Conservation (phyloP, 2,888 invertebrate genomes). For the Pediacus dermestoides region DNA sequence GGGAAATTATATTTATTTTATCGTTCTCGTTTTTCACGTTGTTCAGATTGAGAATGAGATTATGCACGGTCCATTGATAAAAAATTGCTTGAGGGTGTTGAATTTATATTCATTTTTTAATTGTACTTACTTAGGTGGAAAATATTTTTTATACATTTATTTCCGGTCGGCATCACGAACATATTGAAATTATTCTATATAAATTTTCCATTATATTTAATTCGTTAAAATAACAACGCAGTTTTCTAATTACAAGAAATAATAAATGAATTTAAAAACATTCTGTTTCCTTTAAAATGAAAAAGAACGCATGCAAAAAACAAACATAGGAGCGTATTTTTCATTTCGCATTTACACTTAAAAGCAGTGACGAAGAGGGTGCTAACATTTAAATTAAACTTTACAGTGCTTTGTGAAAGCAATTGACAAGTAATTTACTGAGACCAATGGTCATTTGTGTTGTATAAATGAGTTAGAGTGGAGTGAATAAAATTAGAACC, state of each 20-base stretch:
- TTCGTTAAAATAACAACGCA: too few species aligned
- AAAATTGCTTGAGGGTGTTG: constrained; percentile 41
- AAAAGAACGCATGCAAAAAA: too few species aligned
- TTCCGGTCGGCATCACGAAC: constrained; percentile 23
- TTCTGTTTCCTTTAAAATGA: too few species aligned
- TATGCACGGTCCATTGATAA: constrained; percentile 45
- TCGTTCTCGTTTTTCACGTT: constrained; percentile 32
- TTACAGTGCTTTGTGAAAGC: constrained; percentile 42
- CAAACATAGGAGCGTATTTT: constrained; percentile 7
- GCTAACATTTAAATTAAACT: constrained; percentile 44
- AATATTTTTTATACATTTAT: constrained; percentile 26
- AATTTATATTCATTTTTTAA: constrained; percentile 40
- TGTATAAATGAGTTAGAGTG: constrained; percentile 45
- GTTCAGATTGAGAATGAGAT: constrained; percentile 45
- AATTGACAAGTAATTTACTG: constrained; percentile 47
- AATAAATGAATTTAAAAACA: too few species aligned
- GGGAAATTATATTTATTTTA: constrained; percentile 40
- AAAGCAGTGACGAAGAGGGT: constrained; percentile 31
- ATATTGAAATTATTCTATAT: constrained; percentile 13
- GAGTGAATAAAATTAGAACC: constrained; percentile 46
- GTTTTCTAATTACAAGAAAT: too few species aligned
- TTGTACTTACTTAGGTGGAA: constrained; percentile 39
- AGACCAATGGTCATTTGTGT: constrained; percentile 47
- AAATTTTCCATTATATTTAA: too few species aligned
- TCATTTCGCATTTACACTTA: constrained; percentile 30